Evolutionary conservation across 2,797 vertebrate genomes (phyloP).

Genomic region (Triplophysa bombifrons): DNA sequence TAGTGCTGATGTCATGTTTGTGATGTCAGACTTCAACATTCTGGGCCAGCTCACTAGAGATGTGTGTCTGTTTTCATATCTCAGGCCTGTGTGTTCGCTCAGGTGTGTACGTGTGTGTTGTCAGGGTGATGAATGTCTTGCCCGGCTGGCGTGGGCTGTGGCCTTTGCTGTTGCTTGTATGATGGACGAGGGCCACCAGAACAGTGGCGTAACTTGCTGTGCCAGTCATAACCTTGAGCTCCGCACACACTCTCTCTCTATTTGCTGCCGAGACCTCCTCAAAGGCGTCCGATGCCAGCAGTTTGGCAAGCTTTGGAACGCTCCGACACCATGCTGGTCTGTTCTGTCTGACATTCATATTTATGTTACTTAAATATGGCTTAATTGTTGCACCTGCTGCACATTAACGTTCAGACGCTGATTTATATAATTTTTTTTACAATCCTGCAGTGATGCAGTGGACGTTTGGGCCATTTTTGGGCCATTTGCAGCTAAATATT

Average conservation of each 20-base stretch:
- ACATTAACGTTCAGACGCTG: neutral
- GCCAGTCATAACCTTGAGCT: slow-evolving; percentile 55
- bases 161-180: slow-evolving; percentile 50
- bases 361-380: slow-evolving; percentile 28
- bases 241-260: slow-evolving; percentile 3
- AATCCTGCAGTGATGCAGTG: neutral
- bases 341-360: slow-evolving; percentile 15
- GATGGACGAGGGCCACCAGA: slow-evolving; percentile 60
- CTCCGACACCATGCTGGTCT: neutral
- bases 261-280: slow-evolving; percentile 57
- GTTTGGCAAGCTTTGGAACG: slow-evolving; percentile 25
- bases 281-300: slow-evolving; percentile 21
- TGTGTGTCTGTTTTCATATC: slow-evolving; percentile 33
- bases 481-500: too few relatives aligned
- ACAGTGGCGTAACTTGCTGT: slow-evolving; percentile 48
- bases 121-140: slow-evolving; percentile 60
- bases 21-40: slow-evolving; percentile 20
- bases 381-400: neutral
- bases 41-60: neutral
- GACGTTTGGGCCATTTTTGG: neutral
- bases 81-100: slow-evolving; percentile 27
- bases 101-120: slow-evolving; percentile 52
- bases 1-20: slow-evolving; percentile 6
- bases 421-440: neutral
- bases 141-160: slow-evolving; percentile 41